Percentiles rank a stretch among this genome's conserved stretches.
phyloP scores from a whole-genome alignment of 1,140 invertebrate genomes.

The Eumaeus atala region DNA sequence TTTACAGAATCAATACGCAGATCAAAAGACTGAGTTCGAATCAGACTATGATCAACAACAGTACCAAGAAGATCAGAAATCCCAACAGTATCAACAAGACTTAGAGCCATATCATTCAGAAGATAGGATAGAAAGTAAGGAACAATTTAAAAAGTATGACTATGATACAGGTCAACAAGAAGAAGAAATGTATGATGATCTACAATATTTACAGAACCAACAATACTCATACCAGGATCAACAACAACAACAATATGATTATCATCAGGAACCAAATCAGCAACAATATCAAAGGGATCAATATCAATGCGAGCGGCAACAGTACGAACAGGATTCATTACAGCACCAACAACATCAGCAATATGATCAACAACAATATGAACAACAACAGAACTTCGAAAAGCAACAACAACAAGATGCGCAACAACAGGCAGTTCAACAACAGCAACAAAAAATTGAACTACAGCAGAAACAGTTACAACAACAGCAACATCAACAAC shows the following conservation, averaged over 20 bases:
- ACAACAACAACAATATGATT: slow-evolving; percentile 19
- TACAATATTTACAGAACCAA: slow-evolving; percentile 27
- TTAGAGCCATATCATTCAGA: slow-evolving; percentile 30
- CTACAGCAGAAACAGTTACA: slow-evolving; percentile 32
- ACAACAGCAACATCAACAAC: slow-evolving; percentile 45
- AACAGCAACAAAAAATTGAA: slow-evolving; percentile 34
- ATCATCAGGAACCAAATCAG: slow-evolving; percentile 36
- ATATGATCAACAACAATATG: slow-evolving; percentile 58
- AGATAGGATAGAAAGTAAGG: slow-evolving; percentile 26
- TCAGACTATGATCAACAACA: slow-evolving; percentile 34
- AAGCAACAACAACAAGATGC: slow-evolving; percentile 30
- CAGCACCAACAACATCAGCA: slow-evolving; percentile 26
- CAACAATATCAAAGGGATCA: slow-evolving; percentile 26
- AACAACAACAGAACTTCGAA: slow-evolving; percentile 55
- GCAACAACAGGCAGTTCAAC: slow-evolving; percentile 25
- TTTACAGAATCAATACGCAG: slow-evolving; percentile 34
- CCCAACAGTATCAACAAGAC: slow-evolving; percentile 34
- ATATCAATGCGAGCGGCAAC: slow-evolving; percentile 20
- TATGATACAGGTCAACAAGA: slow-evolving; percentile 30
- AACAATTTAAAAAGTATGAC: slow-evolving; percentile 32
- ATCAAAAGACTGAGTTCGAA: slow-evolving; percentile 35
- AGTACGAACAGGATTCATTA: slow-evolving; percentile 23
- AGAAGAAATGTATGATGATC: slow-evolving; percentile 28
- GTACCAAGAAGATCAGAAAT: slow-evolving; percentile 31
- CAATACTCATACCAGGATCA: slow-evolving; percentile 24